A percentile compares a stretch with the other conserved stretches of the same genome.
phyloP scores from a whole-genome alignment of 2,888 invertebrate species.

The Vanessa cardui region DNA sequence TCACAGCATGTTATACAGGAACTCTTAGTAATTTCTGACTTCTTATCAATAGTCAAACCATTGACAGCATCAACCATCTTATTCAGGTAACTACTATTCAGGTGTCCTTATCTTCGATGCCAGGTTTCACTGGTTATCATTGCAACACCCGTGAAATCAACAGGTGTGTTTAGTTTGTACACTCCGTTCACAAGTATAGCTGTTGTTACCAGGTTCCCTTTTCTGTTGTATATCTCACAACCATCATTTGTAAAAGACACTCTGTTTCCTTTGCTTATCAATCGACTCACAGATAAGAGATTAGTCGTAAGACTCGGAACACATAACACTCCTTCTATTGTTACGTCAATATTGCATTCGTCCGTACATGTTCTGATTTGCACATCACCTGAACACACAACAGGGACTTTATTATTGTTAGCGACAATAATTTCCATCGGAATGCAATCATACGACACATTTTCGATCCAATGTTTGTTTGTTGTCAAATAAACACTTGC shows the following conservation, averaged over 20 bases:
- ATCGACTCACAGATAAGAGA: not conserved
- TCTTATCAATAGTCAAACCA: constrained; percentile 25
- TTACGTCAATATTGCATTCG: not conserved
- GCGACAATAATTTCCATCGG: constrained; percentile 11
- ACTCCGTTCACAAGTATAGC: constrained; percentile 18
- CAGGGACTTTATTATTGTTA: not conserved
- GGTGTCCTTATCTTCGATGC: constrained; percentile 35
- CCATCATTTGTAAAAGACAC: constrained; percentile 1
- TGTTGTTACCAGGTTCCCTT: constrained; percentile 13
- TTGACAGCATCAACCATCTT: constrained; percentile 28
- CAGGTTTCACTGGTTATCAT: constrained; percentile 21
- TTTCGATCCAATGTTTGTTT: not conserved
- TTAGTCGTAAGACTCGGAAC: constrained; percentile 18
- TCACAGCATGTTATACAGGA: constrained; percentile 29
- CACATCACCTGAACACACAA: constrained; percentile 6
- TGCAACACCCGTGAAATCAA: constrained; percentile 13
- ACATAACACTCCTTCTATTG: constrained; percentile 13
- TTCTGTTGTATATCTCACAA: constrained; percentile 20
- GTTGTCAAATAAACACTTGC: not conserved
- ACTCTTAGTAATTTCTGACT: constrained; percentile 23
- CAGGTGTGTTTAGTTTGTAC: constrained; percentile 5
- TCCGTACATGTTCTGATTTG: constrained; percentile 8
- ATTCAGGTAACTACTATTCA: constrained; percentile 30
- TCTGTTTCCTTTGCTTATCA: not conserved
- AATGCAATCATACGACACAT: not conserved